Conservation (phyloP, 2,888 invertebrate species). For the Nematopogon swammerdamellus region DNA sequence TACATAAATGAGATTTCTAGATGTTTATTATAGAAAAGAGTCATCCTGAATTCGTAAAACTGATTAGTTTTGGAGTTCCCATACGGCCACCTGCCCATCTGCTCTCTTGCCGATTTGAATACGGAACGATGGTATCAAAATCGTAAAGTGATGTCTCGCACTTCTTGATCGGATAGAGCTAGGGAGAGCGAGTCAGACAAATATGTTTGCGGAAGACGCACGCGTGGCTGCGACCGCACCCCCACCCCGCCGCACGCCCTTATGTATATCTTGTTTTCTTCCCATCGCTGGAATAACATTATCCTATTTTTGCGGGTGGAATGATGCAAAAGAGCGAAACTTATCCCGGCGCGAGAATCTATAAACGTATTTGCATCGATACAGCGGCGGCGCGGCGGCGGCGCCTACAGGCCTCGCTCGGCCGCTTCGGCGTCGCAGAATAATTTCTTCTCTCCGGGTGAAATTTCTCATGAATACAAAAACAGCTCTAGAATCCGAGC, state of each 20-base stretch:
- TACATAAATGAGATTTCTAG: too few species aligned
- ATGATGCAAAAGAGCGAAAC: neutral
- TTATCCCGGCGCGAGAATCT: neutral
- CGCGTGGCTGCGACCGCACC: neutral
- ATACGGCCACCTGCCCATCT: too few species aligned
- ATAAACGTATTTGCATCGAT: neutral
- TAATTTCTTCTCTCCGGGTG: neutral
- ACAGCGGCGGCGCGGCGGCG: too few species aligned
- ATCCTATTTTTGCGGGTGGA: neutral
- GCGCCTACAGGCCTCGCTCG: too few species aligned
- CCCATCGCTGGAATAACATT: neutral
- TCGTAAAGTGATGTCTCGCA: too few species aligned
- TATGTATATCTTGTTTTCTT: neutral
- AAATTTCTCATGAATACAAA: constrained; percentile 1
- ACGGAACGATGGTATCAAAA: too few species aligned
- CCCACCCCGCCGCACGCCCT: neutral
- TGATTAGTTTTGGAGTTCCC: too few species aligned
- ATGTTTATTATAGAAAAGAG: too few species aligned
- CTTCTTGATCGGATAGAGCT: neutral
- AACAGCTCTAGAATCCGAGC: constrained; percentile 1
- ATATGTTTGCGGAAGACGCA: neutral
- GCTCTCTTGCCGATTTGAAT: too few species aligned
- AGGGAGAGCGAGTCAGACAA: neutral
- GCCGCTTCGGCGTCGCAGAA: neutral
- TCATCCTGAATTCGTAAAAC: too few species aligned